A percentile compares a stretch with the other conserved stretches of the same genome.
Evolutionary conservation across 2,797 vertebrate genomes (phyloP).

Genomic region (Poecilia gillii): DNA sequence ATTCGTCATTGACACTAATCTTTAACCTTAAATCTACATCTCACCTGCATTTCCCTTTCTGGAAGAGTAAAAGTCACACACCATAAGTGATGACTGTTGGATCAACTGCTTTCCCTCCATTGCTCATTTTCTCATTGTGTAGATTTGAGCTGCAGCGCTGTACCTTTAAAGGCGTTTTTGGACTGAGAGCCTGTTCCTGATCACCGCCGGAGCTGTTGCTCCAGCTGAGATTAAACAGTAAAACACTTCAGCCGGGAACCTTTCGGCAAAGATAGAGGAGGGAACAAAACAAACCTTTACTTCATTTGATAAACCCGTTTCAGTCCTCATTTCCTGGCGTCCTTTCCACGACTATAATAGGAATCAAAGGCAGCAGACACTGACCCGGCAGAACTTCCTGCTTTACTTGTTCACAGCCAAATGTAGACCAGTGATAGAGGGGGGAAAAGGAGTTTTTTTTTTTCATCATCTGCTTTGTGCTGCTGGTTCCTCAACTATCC

Average conservation of each 20-base stretch:
- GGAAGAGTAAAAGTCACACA: background rate
- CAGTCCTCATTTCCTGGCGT: conserved; percentile 56
- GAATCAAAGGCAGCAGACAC: conserved; percentile 67
- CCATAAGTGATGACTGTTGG: background rate
- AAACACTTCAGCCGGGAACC: conserved; percentile 50
- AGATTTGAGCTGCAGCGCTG: conserved; percentile 9
- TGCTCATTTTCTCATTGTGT: background rate
- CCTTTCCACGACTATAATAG: conserved; percentile 64
- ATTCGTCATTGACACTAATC: conserved; percentile 32
- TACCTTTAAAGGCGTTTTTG: conserved; percentile 27
- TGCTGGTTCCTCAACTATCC: conserved; percentile 1
- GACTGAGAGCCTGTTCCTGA: conserved; percentile 19
- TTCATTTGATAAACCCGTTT: conserved; percentile 65
- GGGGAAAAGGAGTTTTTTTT: conserved; percentile 1
- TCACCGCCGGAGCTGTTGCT: conserved; percentile 35
- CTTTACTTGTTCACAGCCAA: conserved; percentile 43
- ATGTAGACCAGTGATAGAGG: conserved; percentile 38
- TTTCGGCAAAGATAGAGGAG: conserved; percentile 47
- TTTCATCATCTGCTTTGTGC: background rate
- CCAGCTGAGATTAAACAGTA: conserved; percentile 66
- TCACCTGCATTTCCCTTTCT: conserved; percentile 2
- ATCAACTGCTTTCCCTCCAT: background rate
- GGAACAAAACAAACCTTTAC: conserved; percentile 69
- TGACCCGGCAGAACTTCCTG: conserved; percentile 58
- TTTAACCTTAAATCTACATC: conserved; percentile 2